Base-by-base conservation (phyloP, 2,888 invertebrate genomes). In the Dorcus hopei region DNA sequence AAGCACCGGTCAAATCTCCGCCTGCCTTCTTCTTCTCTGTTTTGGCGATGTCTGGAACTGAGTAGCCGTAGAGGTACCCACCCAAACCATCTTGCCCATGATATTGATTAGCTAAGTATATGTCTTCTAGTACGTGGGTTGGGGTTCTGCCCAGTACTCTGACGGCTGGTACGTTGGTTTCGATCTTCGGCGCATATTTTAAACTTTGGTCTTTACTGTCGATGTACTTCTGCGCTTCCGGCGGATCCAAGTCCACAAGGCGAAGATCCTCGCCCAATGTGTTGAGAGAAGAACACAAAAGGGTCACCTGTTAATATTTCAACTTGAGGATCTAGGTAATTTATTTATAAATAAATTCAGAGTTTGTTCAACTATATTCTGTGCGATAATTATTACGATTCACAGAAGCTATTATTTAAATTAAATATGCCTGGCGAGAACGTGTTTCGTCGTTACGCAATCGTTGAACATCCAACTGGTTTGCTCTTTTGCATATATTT, bases 21-120 rank as follows among this genome's bases (percentile, higher is more conserved):
- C 89, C 88, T 1, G 83, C 80, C 59, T 84, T 82, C 54, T 89
- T 85, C 72, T 85, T 85, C 76, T 91, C 90, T 43, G 87, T 84
- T 73, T 90, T 87, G 3, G 89, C 82, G 54, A 90, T 90, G 70
- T 90, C 86, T 48, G 89, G 89, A 3, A 87, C 85, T 58, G 85
- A 81, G 74, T 90, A 90, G 0, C 90, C 90, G 67, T 89, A 90
- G 0, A 84, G 82, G 69, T 87, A 89, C 11, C 86, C 85, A 1
- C 90, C 90, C 49, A 77, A 54, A 23, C 79, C 79, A 65, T 80
- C 80, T 72, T 89, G 89, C 0, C 89, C 89, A 70, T 89, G 89
- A 74, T 83, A 89, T 69, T 89, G 89, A 58, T 84, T 81, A 0
- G 88, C 88, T 61, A 86, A 80, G 74, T 88, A 88, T 7, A 88